Evolutionary conservation across 1,140 invertebrate genomes (phyloP).

Genomic region (Rhyzopertha dominica): DNA sequence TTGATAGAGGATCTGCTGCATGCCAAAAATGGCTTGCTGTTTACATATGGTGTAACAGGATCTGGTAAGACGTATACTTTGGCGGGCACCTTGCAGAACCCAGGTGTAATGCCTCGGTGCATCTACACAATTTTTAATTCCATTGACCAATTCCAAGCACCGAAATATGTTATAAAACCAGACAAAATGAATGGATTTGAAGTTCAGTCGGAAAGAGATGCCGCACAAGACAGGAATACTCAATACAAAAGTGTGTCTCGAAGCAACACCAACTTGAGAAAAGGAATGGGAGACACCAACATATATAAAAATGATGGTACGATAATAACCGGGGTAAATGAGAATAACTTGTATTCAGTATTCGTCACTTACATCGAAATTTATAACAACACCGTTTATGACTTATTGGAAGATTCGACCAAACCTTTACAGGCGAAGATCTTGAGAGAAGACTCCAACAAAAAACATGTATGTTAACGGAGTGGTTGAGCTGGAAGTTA

Average conservation of each 20-base stretch:
- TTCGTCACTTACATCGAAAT: slow-evolving; percentile 97
- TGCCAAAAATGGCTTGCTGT: slow-evolving; percentile 84
- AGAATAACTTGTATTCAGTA: slow-evolving; percentile 80
- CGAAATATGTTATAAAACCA: slow-evolving; percentile 85
- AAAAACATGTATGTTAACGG: slow-evolving; percentile 90
- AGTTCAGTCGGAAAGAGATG: slow-evolving; percentile 80
- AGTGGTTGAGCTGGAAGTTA: slow-evolving; percentile 86
- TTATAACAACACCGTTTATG: slow-evolving; percentile 97
- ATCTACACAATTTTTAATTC: slow-evolving; percentile 92
- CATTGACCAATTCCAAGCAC: slow-evolving; percentile 70
- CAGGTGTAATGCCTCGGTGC: slow-evolving; percentile 82
- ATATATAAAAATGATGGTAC: slow-evolving; percentile 38
- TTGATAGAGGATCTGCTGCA: slow-evolving; percentile 75
- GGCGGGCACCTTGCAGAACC: slow-evolving; percentile 72
- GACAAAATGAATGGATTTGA: slow-evolving; percentile 94
- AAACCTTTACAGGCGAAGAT: slow-evolving; percentile 59
- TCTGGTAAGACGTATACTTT: slow-evolving; percentile 97
- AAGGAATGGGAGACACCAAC: slow-evolving; percentile 7
- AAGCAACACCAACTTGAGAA: slow-evolving; percentile 2
- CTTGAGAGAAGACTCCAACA: slow-evolving; percentile 69
- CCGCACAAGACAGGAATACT: slow-evolving; percentile 60
- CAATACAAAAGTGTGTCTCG: background rate
- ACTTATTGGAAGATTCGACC: slow-evolving; percentile 75
- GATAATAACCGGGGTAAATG: slow-evolving; percentile 61
- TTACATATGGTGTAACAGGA: slow-evolving; percentile 95